Base-by-base conservation (phyloP, 1,140 invertebrate genomes). In the Drosophila bifasciata region DNA sequence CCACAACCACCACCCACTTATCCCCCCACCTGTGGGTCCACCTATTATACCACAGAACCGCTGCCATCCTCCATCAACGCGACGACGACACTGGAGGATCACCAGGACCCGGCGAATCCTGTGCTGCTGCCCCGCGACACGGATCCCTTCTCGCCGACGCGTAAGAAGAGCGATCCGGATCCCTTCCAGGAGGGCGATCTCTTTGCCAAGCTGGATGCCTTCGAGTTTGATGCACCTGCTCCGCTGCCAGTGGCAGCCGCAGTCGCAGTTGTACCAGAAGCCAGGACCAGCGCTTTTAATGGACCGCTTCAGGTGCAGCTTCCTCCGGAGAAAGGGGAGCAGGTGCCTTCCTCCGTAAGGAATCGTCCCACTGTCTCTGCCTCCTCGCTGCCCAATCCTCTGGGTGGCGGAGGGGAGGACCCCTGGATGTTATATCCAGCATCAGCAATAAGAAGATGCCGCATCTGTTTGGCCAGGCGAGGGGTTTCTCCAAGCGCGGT, bases 111-210 rank as follows among this genome's bases (percentile, higher is more conserved):
- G 21, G 64, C 58, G 15, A 89, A 91, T 83, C 79, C 85, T 0
- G 90, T 91, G 17, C 76, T 91, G 57, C 51, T 91, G 72, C 90
- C 90, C 1, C 70, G 90, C n/a, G 91, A 91, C 17, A 91, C 91
- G 9, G 91, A 91, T 79, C 91, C 91, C 0, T 91, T 91, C 41
- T 91, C 91, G 23, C 91, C 91, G 0, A 91, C 90, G 9, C 86
- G 90, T 39, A 91, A 91, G 79, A 89, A 92, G 58, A 92, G 93
- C 52, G 95, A 96, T 92, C 83, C 83, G 36, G 95, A 96, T 72
- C 95, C 95, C 13, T 95, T 96, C 90, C 94, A 95, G 88, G 94
- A 93, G n/a, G 95, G 84, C 13, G 90, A 91, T 79, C 95, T 92
- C 61, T 93, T 93, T 73, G 63, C 83, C 73, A 91, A 83, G 79